Evolutionary conservation across 2,797 vertebrate species (phyloP).

Genomic region (Platyrinchus mystaceus): DNA sequence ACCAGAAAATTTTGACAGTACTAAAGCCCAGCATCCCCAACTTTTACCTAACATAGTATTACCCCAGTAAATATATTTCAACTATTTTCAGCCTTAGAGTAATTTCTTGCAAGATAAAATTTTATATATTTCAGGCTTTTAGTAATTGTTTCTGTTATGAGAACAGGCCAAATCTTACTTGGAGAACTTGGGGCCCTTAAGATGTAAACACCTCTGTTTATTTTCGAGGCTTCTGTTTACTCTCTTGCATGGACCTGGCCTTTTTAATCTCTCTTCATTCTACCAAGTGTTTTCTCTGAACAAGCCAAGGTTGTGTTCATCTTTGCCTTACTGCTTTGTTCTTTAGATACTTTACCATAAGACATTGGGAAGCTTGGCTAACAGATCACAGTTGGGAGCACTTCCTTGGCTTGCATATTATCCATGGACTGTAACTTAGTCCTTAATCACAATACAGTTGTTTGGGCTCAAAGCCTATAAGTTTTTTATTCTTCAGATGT

Average conservation of each 20-base stretch:
- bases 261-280: not conserved
- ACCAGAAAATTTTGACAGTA: not conserved
- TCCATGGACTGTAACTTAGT: not conserved
- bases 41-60: not conserved
- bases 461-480: not conserved
- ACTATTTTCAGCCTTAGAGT: not conserved
- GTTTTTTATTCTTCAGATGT: not conserved
- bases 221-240: not conserved
- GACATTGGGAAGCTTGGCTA: not conserved
- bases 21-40: not conserved
- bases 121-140: not conserved
- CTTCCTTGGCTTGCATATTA: not conserved
- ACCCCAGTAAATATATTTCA: not conserved
- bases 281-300: not conserved
- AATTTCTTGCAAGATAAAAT: not conserved
- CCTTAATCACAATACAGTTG: not conserved
- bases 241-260: not conserved
- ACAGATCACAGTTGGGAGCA: not conserved
- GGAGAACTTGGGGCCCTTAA: not conserved
- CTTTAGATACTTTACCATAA: not conserved
- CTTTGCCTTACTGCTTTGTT: not conserved
- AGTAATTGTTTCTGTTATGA: not conserved
- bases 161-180: not conserved
- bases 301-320: not conserved
- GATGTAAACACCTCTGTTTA: not conserved